Base-by-base conservation (phyloP, 2,797 vertebrate species). In the Gymnocypris eckloni region DNA sequence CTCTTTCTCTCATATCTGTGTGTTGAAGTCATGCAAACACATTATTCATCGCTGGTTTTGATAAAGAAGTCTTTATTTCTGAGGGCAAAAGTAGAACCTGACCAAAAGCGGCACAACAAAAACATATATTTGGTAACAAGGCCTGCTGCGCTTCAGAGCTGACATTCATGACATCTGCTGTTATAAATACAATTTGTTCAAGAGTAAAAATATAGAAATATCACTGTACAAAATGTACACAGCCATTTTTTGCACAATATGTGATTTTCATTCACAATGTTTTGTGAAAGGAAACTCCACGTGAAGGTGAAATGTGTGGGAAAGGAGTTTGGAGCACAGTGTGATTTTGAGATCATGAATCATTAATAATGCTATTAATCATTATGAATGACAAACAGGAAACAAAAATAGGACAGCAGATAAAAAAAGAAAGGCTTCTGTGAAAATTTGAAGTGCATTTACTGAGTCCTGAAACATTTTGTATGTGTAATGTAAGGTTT, bases 211-310 rank as follows among this genome's bases (percentile, higher is more conserved):
- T 93, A 96, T 97, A 97, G 94, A 98, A 99, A 98, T 95, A 94
- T 96, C 93, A 93, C 96, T 98, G 96, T 98, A 98, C 97, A 98
- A 96, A 96, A 96, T 97, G 94, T 98, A 97, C 96, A 98, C 90
- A 90, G 92, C 93, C 8, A 67, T 61, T 82, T 88, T 93, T 93
- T 92, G 86, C 93, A 93, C 93, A 92, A 90, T 86, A 84, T 89
- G 93, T 89, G 28, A 92, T 88, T 90, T 89, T 94, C 90, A 90
- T 93, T 92, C 61, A 28, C 15, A 66, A 85, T 79, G 84, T 75
- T 87, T 86, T 81, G 83, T 85, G 52, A 86, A 79, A 39, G 69
- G 85, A 81, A 78, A 85, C 83, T 84, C 59, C 73, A 18, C 0
- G 11, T 54, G 84, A 66, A 82, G 41, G 56, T 50, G 41, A 77